Percentiles rank a stretch among this genome's conserved stretches.
phyloP scores from a whole-genome alignment of 1,140 invertebrate genomes.

The Brachionus calyciflorus region DNA sequence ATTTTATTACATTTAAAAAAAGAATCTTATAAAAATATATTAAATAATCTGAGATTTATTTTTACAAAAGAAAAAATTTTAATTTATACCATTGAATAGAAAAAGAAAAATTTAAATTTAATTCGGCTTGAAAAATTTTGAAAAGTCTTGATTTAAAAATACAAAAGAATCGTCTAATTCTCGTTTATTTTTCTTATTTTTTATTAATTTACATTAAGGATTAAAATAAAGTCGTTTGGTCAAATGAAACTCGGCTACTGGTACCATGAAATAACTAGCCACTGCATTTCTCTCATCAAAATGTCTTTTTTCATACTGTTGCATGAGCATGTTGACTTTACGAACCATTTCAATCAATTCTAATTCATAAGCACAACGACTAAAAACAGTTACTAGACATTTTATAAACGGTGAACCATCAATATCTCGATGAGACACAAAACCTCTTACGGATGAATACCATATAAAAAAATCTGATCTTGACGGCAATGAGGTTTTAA shows the following conservation, averaged over 20 bases:
- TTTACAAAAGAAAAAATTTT: too few species aligned
- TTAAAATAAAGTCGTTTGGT: conserved; percentile 39
- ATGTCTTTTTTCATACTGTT: conserved; percentile 45
- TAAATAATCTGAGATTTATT: too few species aligned
- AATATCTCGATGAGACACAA: conserved; percentile 21
- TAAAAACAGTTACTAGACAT: conserved; percentile 42
- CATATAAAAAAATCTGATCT: conserved; percentile 44
- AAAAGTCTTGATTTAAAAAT: too few species aligned
- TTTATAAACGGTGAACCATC: conserved; percentile 43
- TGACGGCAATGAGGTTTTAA: conserved; percentile 6
- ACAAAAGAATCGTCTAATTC: too few species aligned
- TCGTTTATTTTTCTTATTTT: too few species aligned
- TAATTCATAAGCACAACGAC: conserved; percentile 22
- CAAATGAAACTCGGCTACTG: conserved; percentile 41
- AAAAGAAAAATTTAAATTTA: too few species aligned
- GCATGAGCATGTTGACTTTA: conserved; percentile 38
- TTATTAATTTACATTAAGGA: too few species aligned
- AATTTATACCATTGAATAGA: too few species aligned
- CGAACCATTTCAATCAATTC: conserved; percentile 43
- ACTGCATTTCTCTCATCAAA: conserved; percentile 42
- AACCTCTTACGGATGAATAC: conserved; percentile 40
- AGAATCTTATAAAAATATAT: too few species aligned
- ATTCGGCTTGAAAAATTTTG: too few species aligned
- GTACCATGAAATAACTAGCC: conserved; percentile 45
- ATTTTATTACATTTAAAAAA: too few species aligned